Base-by-base conservation (phyloP, 2,888 invertebrate genomes). In the Tenthredo notha region DNA sequence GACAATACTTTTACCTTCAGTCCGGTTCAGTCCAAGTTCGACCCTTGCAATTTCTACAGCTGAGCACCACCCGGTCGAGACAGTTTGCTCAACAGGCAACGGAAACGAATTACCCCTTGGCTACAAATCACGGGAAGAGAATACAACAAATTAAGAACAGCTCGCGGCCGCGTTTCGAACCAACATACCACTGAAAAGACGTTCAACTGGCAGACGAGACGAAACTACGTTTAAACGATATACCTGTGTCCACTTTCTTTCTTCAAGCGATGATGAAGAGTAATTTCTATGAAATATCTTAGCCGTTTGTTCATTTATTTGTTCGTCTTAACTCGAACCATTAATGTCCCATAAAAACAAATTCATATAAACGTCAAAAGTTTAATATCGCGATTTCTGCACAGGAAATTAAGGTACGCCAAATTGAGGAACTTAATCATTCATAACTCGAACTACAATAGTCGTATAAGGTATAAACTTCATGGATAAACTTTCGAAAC, bases 31-130 rank as follows among this genome's bases (percentile, higher is more conserved):
- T 61, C n/a, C 58, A 21, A 25, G 61, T 7, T 58, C 77, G 29
- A 58, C 37, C 33, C 37, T 10, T n/a, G 33, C 21, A 50, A 37
- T 58, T 58, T 61, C 80, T 21, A 61, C 37, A 80, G 37, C 80
- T 40, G 61, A 80, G 58, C 37, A 58, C 25, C 77, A 54, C 40
- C n/a, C 80, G 80, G 61, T 80, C 61, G 80, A 80, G 80, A 80
- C 80, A 80, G 80, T 50, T 80, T 80, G 80, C 61, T 61, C 80
- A 84, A 83, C 85, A 86, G 84, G 86, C 86, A 83, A 87, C 86
- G 87, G 89, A 89, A 89, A 90, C 88, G 88, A 89, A 90, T 90
- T 90, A 90, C 88, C 89, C 85, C 86, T 89, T 88, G 87, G 86
- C 86, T 86, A 88, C 88, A 89, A 89, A 89, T 90, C 88, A 90